Conservation (phyloP, 2,113 vertebrate species). For the Ciconia stormi region DNA sequence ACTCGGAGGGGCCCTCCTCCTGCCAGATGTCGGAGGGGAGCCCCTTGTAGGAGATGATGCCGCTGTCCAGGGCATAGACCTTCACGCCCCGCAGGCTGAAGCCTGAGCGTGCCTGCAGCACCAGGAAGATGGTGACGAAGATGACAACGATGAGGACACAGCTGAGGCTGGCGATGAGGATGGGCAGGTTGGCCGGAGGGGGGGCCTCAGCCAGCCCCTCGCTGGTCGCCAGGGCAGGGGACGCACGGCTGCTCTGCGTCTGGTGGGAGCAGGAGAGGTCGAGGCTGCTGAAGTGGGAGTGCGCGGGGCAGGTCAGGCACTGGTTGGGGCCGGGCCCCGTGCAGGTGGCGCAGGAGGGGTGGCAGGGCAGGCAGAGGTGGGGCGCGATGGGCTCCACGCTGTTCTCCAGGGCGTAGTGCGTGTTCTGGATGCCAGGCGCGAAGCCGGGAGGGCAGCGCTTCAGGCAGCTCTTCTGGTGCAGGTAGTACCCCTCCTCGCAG, state of each 20-base stretch:
- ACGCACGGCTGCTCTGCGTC: constrained; percentile 90
- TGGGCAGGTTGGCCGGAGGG: constrained; percentile 73
- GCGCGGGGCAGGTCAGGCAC: constrained; percentile 90
- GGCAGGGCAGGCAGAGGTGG: constrained; percentile 89
- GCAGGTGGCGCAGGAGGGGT: constrained; percentile 88
- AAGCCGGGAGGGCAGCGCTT: constrained; percentile 88
- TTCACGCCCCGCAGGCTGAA: constrained; percentile 80
- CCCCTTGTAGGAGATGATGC: constrained; percentile 90
- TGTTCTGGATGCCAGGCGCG: constrained; percentile 76
- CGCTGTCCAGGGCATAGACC: constrained; percentile 82
- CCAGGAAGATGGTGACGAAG: constrained; percentile 86
- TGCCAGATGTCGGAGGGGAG: constrained; percentile 91
- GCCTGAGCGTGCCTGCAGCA: constrained; percentile 89
- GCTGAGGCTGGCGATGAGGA: constrained; percentile 86
- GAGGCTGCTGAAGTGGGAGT: constrained; percentile 83
- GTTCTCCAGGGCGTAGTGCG: constrained; percentile 85
- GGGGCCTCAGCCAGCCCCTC: constrained; percentile 11
- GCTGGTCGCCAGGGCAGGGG: constrained; percentile 56
- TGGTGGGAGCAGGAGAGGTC: constrained; percentile 87
- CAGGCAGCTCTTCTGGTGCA: constrained; percentile 93
- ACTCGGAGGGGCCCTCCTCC: constrained; percentile 88
- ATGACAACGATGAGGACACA: constrained; percentile 87
- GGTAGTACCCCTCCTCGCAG: constrained; percentile 90
- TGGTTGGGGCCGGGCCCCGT: constrained; percentile 76
- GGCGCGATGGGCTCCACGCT: constrained; percentile 84